phyloP scores from a whole-genome alignment of 2,888 invertebrate species.

The Coenonympha glycerion region DNA sequence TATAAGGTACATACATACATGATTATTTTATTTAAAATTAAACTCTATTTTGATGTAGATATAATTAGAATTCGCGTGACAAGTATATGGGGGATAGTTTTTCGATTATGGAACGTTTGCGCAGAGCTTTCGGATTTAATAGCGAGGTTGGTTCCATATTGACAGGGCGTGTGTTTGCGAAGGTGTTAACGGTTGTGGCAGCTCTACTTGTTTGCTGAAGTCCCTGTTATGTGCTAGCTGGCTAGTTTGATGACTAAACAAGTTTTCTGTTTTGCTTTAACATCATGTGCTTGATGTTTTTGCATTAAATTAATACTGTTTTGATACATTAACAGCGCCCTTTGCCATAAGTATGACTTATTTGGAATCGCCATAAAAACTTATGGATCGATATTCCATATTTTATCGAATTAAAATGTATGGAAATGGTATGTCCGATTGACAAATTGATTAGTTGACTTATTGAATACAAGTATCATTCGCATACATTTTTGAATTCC shows the following conservation, averaged over 20 bases:
- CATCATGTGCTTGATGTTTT: not conserved
- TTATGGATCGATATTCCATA: too few relatives aligned
- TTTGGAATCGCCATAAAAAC: too few relatives aligned
- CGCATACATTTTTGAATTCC: too few relatives aligned
- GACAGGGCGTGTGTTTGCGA: conserved; percentile 10
- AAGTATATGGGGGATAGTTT: conserved; percentile 1
- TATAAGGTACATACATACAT: not conserved
- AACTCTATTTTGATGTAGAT: not conserved
- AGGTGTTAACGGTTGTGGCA: conserved; percentile 14
- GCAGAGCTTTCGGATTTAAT: conserved; percentile 13
- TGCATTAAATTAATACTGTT: too few relatives aligned
- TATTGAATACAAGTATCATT: too few relatives aligned
- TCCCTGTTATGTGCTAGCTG: not conserved
- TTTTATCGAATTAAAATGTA: too few relatives aligned
- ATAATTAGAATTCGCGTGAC: conserved; percentile 1
- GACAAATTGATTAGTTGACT: too few relatives aligned
- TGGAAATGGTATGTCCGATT: too few relatives aligned
- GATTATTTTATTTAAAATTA: not conserved
- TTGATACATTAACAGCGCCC: too few relatives aligned
- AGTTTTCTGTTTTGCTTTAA: not conserved
- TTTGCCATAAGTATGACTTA: too few relatives aligned
- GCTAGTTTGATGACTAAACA: not conserved
- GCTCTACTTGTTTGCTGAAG: conserved; percentile 5
- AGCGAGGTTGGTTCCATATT: conserved; percentile 15
- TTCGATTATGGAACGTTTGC: conserved; percentile 17